phyloP scores from a whole-genome alignment of 2,113 vertebrate species.

The Sphyrna mokarran region DNA sequence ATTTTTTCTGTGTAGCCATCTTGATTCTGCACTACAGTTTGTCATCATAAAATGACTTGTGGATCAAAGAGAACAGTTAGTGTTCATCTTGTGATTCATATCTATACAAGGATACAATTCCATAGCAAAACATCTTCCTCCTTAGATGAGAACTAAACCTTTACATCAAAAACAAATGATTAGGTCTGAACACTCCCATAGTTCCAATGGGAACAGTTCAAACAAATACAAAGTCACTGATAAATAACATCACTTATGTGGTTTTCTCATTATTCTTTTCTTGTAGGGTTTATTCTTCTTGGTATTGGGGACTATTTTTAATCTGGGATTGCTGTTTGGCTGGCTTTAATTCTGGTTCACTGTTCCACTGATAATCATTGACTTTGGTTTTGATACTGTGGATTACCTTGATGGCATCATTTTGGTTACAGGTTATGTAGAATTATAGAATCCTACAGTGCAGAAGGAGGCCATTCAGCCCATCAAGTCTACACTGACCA shows the following conservation, averaged over 20 bases:
- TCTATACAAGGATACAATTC: not conserved
- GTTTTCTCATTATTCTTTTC: not conserved
- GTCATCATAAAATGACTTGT: not conserved
- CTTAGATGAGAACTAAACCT: not conserved
- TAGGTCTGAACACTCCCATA: not conserved
- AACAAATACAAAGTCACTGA: not conserved
- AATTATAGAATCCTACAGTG: too few relatives aligned
- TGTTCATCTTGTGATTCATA: not conserved
- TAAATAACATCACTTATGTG: not conserved
- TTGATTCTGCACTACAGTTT: not conserved
- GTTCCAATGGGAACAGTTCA: not conserved
- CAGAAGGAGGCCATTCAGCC: too few relatives aligned
- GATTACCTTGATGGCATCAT: not conserved
- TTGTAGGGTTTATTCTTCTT: not conserved
- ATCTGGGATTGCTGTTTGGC: not conserved
- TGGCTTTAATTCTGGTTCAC: not conserved
- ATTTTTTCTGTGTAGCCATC: not conserved
- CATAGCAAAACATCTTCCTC: not conserved
- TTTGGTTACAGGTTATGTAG: not conserved
- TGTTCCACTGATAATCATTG: not conserved
- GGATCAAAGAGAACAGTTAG: not conserved
- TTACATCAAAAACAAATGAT: constrained; percentile 11
- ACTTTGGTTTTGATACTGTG: not conserved
- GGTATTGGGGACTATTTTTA: not conserved
- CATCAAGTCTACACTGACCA: too few relatives aligned